A percentile compares a stretch with the other conserved stretches of the same genome.
These are phyloP conservation scores for Hedya salicella DNA, from an alignment of 2,888 invertebrate species.

Conservation along the genomic window DNA sequence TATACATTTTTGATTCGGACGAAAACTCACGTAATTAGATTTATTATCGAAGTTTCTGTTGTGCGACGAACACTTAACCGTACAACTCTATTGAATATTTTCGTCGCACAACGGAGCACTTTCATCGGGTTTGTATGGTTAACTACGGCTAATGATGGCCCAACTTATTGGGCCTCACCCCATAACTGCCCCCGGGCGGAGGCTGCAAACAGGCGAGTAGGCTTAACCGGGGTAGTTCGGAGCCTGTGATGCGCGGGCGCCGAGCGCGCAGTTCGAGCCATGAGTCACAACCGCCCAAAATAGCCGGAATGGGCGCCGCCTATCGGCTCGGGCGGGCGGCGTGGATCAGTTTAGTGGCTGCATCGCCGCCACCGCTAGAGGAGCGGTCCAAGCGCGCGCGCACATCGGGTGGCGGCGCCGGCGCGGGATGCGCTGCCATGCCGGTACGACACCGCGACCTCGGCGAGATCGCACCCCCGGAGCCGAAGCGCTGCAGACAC, in stretches of 20 bases:
- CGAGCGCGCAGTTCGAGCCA: constrained; percentile 70
- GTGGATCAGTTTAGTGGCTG: constrained; percentile 77
- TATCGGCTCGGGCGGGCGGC: constrained; percentile 83
- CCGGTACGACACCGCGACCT: constrained; percentile 85
- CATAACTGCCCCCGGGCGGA: constrained; percentile 11
- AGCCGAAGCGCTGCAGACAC: constrained; percentile 96
- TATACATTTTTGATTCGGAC: too few species aligned
- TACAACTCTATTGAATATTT: too few species aligned
- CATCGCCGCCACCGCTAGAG: constrained; percentile 80
- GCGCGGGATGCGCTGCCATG: constrained; percentile 85
- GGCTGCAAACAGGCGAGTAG: constrained; percentile 47
- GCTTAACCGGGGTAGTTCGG: constrained; percentile 60
- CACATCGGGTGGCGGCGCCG: constrained; percentile 76
- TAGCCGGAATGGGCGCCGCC: constrained; percentile 82
- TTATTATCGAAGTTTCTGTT: too few species aligned
- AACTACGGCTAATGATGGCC: too few species aligned
- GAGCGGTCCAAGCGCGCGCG: constrained; percentile 73
- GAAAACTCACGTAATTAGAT: too few species aligned
- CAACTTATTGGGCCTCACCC: too few species aligned
- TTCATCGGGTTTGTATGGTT: too few species aligned
- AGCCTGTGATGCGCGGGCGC: constrained; percentile 79
- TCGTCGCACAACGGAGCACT: too few species aligned
- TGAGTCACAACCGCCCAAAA: constrained; percentile 82
- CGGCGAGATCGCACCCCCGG: constrained; percentile 87
- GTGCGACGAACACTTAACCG: too few species aligned